Base-by-base conservation (phyloP, 23 tunicate genomes). In the Halocynthia roretzi region DNA sequence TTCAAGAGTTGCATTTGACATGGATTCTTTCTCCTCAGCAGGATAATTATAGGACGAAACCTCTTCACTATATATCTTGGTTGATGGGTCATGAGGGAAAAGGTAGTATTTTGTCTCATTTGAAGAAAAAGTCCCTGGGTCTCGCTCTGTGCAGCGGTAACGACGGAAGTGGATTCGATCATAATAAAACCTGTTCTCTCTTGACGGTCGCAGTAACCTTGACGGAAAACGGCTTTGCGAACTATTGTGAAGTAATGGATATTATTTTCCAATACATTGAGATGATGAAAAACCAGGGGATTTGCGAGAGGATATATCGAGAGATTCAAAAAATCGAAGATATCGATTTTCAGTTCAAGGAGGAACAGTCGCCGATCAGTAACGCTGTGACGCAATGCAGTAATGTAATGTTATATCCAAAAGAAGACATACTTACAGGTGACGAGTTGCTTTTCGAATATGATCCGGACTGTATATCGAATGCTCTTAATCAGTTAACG, bases 61-160 rank as follows among this genome's bases (percentile, higher is more conserved):
- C 98, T 20, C 61, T 86, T 54, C 83, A 93, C 51, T 93, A 86
- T 56, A 62, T 78, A 8, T 75, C 87, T 15, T 87, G 93, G 93
- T 72, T 93, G 56, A 51, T 93, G 52, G 93, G 88, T 7, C 98
- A 93, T 62, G 98, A 93, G 61, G 98, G 98, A 0, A 83, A 69
- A 58, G 96, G 96, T n/a, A 72, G 84, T 74, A 77, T 88, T 71
- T 65, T 88, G 63, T 83, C 95, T 49, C 60, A 63, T n/a, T 53
- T 88, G 55, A 88, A 83, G 53, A 52, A 77, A 53, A 70, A 77
- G 63, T 61, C 71, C 50, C 64, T 82, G 51, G 97, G 91, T 31
- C 74, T 81, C 40, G 71, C 85, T n/a, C 14, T 91, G 10, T 71
- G 56, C 48, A 78, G 87, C 6, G 86, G 93, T 22, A 67, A 70